phyloP scores from a whole-genome alignment of 2,888 invertebrate species.

The Noctua pronuba region DNA sequence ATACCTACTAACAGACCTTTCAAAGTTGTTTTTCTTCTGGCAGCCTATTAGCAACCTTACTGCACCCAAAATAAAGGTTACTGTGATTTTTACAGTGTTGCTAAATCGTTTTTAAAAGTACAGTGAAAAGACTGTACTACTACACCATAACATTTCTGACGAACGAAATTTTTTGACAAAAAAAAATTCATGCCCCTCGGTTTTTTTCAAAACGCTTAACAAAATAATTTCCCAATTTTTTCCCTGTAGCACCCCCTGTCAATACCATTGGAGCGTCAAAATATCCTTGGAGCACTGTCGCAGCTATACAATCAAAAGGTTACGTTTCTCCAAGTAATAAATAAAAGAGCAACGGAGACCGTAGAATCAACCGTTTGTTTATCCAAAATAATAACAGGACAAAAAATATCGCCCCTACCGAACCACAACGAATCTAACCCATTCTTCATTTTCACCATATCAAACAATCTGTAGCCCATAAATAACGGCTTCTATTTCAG shows the following conservation, averaged over 20 bases:
- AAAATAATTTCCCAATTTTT: not conserved
- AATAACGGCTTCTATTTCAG: conserved; percentile 46
- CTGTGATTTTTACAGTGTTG: not conserved
- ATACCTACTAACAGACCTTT: no score
- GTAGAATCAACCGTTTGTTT: not conserved
- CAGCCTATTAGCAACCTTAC: no score
- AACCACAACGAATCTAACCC: conserved; percentile 7
- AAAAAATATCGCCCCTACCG: not conserved
- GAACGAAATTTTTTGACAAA: no score
- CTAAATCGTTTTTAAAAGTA: not conserved
- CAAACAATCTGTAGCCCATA: conserved; percentile 36
- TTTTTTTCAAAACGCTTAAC: not conserved
- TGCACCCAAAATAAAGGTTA: no score
- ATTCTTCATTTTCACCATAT: conserved; percentile 31
- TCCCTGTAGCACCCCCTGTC: not conserved
- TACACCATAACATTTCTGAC: no score
- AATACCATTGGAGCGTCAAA: not conserved
- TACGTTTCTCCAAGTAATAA: not conserved
- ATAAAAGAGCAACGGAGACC: not conserved
- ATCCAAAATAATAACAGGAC: not conserved
- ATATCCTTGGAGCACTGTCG: not conserved
- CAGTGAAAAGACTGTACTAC: no score
- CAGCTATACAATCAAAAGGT: not conserved
- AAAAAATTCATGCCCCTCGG: no score
- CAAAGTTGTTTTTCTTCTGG: not conserved